A percentile compares a stretch with the other conserved stretches of the same genome.
Conservation (phyloP, 2,113 vertebrate genomes). For the Ardeotis arabs region DNA sequence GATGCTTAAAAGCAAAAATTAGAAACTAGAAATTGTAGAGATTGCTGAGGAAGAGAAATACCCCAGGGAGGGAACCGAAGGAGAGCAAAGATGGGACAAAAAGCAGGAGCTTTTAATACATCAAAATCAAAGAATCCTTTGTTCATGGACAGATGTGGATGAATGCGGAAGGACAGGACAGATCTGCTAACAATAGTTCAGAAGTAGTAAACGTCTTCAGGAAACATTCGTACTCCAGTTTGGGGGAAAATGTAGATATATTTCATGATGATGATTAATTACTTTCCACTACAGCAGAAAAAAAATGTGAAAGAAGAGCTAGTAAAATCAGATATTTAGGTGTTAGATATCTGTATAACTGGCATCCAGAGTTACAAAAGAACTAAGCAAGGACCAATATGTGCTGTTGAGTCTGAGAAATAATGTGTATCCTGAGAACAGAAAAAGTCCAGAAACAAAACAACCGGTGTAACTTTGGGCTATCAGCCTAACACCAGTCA, state of each 20-base stretch:
- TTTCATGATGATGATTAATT: neutral
- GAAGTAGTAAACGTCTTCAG: neutral
- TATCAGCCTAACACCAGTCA: neutral
- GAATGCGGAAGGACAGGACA: neutral
- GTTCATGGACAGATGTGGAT: neutral
- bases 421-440: neutral
- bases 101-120: neutral
- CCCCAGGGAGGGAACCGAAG: neutral
- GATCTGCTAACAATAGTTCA: neutral
- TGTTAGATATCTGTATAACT: neutral
- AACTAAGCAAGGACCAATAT: neutral
- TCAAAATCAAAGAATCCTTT: neutral
- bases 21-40: neutral
- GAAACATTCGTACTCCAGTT: neutral
- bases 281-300: neutral
- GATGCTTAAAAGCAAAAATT: neutral
- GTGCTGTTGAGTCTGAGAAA: neutral
- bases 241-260: neutral
- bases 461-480: neutral
- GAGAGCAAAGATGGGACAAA: neutral
- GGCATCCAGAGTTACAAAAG: neutral
- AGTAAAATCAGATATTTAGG: neutral
- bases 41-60: neutral
- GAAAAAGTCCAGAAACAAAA: neutral
- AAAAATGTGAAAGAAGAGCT: neutral